Percentiles rank a stretch among this genome's conserved stretches.
Conservation (phyloP, 2,113 vertebrate species). For the Zeus faber region DNA sequence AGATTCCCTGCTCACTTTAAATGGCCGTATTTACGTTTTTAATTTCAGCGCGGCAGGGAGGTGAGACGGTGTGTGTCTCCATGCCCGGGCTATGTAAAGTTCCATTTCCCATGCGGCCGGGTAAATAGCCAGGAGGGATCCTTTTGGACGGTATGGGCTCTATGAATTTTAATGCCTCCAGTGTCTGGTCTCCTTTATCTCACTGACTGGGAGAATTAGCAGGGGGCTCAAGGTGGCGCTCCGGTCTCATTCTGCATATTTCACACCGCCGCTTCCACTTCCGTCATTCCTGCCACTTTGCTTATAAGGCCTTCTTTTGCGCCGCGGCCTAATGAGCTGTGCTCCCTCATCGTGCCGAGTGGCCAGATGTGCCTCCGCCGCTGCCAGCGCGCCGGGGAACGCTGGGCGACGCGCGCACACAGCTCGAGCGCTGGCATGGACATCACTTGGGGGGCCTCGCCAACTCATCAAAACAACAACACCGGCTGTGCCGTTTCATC, state of each 20-base stretch:
- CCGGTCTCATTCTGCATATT: conserved; percentile 40
- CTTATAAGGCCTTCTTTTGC: conserved; percentile 26
- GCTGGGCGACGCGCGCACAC: no score
- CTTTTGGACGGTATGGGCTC: conserved; percentile 33
- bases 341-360: conserved; percentile 34
- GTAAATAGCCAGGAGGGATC: conserved; percentile 53
- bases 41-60: conserved; percentile 28
- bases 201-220: conserved; percentile 42
- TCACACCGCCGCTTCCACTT: conserved; percentile 16
- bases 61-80: conserved; percentile 44
- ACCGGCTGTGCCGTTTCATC: no score
- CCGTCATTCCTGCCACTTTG: conserved; percentile 10
- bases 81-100: conserved; percentile 59
- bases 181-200: conserved; percentile 26
- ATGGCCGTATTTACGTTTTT: conserved; percentile 45
- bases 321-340: conserved; percentile 56
- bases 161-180: conserved; percentile 62
- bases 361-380: conserved; percentile 46
- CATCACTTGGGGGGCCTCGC: no score
- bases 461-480: no score
- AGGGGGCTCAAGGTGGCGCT: conserved; percentile 42
- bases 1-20: conserved; percentile 32
- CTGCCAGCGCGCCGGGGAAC: conserved; percentile 25
- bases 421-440: no score
- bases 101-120: conserved; percentile 51